Evolutionary conservation across 2,888 invertebrate genomes (phyloP), one percentile per base, ranked within the genome.

Genomic region (Ditula angustiorana): DNA sequence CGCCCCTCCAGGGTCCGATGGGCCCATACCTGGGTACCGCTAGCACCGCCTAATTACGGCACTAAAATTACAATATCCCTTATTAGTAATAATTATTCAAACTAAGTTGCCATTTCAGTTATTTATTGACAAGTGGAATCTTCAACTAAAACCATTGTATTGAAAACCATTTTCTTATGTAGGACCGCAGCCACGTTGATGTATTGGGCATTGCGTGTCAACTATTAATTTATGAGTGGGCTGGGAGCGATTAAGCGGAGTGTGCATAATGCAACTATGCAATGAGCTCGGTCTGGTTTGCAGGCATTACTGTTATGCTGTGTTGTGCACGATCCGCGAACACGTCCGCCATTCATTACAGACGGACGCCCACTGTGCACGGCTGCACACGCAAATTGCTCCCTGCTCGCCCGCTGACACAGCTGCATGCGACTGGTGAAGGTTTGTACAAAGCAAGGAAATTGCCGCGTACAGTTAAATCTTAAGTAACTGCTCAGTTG

Each of bases 361-460:
- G 77, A 72, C 76, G 87, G 82, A 83, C 89, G 85, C 87, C 88
- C 81, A 88, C 87, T 86, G 88, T 85, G 90, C 87, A 82, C 86
- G 77, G 84, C 77, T 87, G 87, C 88, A 86, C 87, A 87, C 85
- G 86, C 88, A 88, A 90, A 88, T 90, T 88, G 86, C 83, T 81
- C 80, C 69, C 76, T 76, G 81, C 80, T 82, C 80, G 76, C 82
- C 82, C 81, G 86, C 85, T 86, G 87, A 86, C 83, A 85, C 84
- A 85, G 82, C 87, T 86, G 83, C 81, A 78, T 75, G 69, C 67
- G 70, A 75, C 74, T 71, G 71, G 70, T 76, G 73, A 72, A 74
- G 74, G 77, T 85, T 85, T 80, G 76, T 79, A 78, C 79, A 79
- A 81, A 83, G 80, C 78, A 46, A 81, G 78, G 76, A 82, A 81